Percentiles rank a stretch among this genome's conserved stretches.
These are phyloP conservation scores for Oncopodura yosiiana DNA, from an alignment of 1,140 invertebrate species.

Conservation along the genomic window DNA sequence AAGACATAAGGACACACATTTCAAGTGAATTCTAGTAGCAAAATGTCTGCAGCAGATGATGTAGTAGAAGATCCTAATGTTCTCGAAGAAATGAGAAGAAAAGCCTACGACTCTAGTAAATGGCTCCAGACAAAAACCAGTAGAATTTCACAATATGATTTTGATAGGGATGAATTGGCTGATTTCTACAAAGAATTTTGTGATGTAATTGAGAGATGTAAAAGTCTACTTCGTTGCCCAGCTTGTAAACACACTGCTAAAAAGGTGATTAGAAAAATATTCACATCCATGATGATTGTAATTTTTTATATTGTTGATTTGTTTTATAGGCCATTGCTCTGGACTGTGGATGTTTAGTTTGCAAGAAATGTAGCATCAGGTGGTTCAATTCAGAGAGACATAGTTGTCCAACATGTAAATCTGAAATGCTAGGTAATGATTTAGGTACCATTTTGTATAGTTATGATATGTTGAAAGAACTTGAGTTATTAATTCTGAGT, in stretches of 20 bases:
- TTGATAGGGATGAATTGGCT: conserved; percentile 9
- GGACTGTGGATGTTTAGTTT: conserved; percentile 16
- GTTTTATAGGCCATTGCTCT: conserved; percentile 12
- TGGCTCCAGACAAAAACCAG: conserved; percentile 18
- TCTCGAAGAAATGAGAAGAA: conserved; percentile 21
- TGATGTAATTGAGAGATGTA: conserved; percentile 17
- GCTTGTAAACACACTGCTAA: conserved; percentile 16
- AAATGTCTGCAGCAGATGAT: conserved; percentile 2
- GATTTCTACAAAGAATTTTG: conserved; percentile 16
- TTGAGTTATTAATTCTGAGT: no score
- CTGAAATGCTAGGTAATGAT: no score
- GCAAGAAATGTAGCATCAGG: conserved; percentile 15
- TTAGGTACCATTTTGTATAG: no score
- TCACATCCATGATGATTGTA: background rate
- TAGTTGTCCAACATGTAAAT: conserved; percentile 19
- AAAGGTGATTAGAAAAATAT: conserved; percentile 10
- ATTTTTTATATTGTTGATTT: background rate
- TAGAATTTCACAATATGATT: conserved; percentile 21
- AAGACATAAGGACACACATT: no score
- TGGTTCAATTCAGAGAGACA: conserved; percentile 11
- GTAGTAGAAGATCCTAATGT: conserved; percentile 12
- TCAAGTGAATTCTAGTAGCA: no score
- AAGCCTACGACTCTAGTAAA: conserved; percentile 21
- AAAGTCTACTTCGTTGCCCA: conserved; percentile 3
- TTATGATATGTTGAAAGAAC: no score